Evolutionary conservation across 2,113 vertebrate species (phyloP), one percentile per base, ranked within the genome.

Genomic region (Paedocypris sp.): DNA sequence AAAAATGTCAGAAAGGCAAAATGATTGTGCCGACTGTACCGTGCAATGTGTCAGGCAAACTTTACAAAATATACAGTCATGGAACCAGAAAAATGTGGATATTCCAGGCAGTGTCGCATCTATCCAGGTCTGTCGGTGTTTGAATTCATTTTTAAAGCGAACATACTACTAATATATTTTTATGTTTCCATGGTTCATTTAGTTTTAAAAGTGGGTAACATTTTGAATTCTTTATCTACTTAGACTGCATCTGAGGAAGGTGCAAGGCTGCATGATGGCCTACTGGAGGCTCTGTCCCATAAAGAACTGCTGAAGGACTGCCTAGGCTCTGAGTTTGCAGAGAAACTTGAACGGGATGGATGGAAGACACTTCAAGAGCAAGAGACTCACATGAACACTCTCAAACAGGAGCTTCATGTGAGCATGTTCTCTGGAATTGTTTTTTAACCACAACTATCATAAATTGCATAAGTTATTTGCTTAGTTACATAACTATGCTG

Each of bases 201-300:
- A 18, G 2, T 6, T 4, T 11, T 3, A 4, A 20, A 22, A 50
- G 9, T 6, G 11, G 16, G 18, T 2, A 48, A 18, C 23, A 19
- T 12, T 28, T 31, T 23, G 23, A 6, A 13, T 32, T 6, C 3
- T 49, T 22, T 15, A 4, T 12, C 32, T 64, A 3, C 15, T 62
- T 47, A 86, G 84, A 68, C 13, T 7, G 19, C 43, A 5, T 42
- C 80, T 26, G 72, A 80, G 1, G 77, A 80, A 66, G 80, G 77
- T 66, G 71, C 72, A 33, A 68, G 33, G 54, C 45, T 81, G 20
- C 48, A 51, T 16, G 12, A 22, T 3, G 48, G 22, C 65, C 79
- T 87, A 39, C 73, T 36, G 51, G 80, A 77, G 53, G 80, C 63
- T 1, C 76, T 85, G 15, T 80, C 79, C 2, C 75, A 81, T 53